Conservation (phyloP, 1,140 invertebrate genomes). For the Eueides isabella region DNA sequence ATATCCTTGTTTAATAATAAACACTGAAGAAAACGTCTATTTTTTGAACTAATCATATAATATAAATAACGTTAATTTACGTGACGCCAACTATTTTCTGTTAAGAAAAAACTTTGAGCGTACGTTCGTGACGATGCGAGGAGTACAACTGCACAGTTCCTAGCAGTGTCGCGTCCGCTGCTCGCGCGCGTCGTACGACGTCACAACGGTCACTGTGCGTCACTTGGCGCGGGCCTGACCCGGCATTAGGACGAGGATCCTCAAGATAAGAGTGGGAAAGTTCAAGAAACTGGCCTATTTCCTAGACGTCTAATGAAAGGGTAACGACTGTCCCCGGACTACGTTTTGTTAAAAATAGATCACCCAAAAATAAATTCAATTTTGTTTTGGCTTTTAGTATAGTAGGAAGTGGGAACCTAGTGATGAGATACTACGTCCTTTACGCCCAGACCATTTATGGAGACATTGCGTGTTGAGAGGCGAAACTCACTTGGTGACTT, state of each 20-base stretch:
- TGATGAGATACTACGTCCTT: no score
- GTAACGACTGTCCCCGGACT: slow-evolving; percentile 21
- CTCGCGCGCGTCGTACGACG: slow-evolving; percentile 61
- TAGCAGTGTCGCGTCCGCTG: slow-evolving; percentile 36
- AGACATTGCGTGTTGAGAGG: no score
- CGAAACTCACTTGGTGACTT: no score
- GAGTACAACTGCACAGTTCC: slow-evolving; percentile 46
- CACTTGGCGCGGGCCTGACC: slow-evolving; percentile 5
- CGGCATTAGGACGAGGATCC: slow-evolving; percentile 14
- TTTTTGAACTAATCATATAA: neutral
- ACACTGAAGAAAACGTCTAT: no score
- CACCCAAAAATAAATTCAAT: neutral
- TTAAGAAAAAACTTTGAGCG: slow-evolving; percentile 34
- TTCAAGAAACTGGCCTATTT: slow-evolving; percentile 18
- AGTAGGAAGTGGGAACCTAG: no score
- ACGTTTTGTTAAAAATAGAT: neutral
- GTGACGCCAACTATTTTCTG: slow-evolving; percentile 23
- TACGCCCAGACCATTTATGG: no score
- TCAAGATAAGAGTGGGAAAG: slow-evolving; percentile 16
- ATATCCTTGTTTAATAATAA: neutral
- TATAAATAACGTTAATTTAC: neutral
- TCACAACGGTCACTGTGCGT: slow-evolving; percentile 51
- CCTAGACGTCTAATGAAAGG: slow-evolving; percentile 22
- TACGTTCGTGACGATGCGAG: slow-evolving; percentile 34
- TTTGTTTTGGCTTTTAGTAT: neutral